These are phyloP conservation scores for Trichogramma evanescens DNA, from an alignment of 2,888 invertebrate genomes.

Conservation along the genomic window DNA sequence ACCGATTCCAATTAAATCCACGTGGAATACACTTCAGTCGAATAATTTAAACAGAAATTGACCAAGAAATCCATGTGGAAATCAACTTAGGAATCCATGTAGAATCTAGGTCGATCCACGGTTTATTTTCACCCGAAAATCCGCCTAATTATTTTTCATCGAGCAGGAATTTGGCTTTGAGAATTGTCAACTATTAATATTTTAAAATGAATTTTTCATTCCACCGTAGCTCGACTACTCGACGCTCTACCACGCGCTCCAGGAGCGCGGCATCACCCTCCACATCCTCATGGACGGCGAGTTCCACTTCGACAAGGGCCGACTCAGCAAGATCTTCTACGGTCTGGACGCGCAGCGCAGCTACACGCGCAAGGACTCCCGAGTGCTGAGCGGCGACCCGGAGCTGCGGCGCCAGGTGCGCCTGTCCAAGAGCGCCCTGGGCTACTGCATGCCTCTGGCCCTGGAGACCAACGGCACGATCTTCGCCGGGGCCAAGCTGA, in stretches of 20 bases:
- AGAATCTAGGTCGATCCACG: neutral
- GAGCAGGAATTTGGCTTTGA: neutral
- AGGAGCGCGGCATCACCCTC: conserved; percentile 72
- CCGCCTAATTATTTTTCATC: neutral
- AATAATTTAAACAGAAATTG: too few species aligned
- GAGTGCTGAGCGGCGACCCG: conserved; percentile 62
- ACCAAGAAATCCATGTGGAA: neutral
- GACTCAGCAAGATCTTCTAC: conserved; percentile 66
- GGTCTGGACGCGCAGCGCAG: conserved; percentile 71
- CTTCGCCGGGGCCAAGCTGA: conserved; percentile 56
- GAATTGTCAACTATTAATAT: conserved; percentile 11
- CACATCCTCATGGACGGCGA: conserved; percentile 79
- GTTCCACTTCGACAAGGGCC: conserved; percentile 67
- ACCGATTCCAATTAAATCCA: too few species aligned
- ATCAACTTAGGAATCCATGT: neutral
- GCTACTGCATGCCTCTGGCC: conserved; percentile 73
- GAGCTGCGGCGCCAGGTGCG: conserved; percentile 67
- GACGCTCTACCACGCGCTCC: conserved; percentile 71
- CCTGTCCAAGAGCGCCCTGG: conserved; percentile 67
- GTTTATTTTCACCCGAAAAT: conserved; percentile 1
- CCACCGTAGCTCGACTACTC: conserved; percentile 68
- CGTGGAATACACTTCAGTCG: too few species aligned
- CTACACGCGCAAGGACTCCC: conserved; percentile 73
- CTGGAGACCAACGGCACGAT: conserved; percentile 78
- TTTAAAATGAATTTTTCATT: conserved; percentile 2